Base-by-base conservation (phyloP, 2,113 vertebrate species). In the Ifrita kowaldi region DNA sequence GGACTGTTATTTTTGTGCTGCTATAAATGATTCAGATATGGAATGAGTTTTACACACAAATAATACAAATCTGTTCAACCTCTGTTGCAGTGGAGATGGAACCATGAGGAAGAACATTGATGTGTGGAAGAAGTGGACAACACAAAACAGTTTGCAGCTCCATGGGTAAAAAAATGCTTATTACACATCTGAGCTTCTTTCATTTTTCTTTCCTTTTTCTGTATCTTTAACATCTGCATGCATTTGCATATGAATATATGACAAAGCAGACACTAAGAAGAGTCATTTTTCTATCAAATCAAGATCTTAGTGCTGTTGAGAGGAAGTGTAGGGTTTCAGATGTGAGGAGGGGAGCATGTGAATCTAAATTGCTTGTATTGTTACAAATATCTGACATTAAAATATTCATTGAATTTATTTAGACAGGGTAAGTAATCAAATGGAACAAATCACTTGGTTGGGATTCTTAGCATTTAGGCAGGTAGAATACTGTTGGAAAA, bases 31-130 rank as follows among this genome's bases (percentile, higher is more conserved):
- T 8, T n/a, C 80, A 5, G n/a, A 8, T 46, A 23, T 52, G 49
- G 49, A 74, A 50, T 63, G 5, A 81, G 4, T 50, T 87, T 84
- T 59, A 47, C 39, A 35, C 15, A 18, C 26, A 81, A 62, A 27
- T 65, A 70, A 70, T 52, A 32, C 15, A 47, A 30, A 87, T 37
- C 13, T 56, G 11, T 67, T 95, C 4, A 33, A 94, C 24, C 20
- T 97, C 33, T 95, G 20, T 97, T 95, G 26, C 96, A 99, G 99
- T 24, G 99, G 99, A 32, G 99, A 99, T 77, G 99, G 99, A 90
- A 99, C 99, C 10, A 98, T 99, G 98, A 98, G 99, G 89, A 99
- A 99, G 86, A 99, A 99, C 97, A 99, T 99, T 11, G 99, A 99
- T 9, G 99, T 99, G 11, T 99, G 99, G 99, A 99, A 99, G 96